phyloP scores from a whole-genome alignment of 2,797 vertebrate genomes.

The Micrastur ruficollis region DNA sequence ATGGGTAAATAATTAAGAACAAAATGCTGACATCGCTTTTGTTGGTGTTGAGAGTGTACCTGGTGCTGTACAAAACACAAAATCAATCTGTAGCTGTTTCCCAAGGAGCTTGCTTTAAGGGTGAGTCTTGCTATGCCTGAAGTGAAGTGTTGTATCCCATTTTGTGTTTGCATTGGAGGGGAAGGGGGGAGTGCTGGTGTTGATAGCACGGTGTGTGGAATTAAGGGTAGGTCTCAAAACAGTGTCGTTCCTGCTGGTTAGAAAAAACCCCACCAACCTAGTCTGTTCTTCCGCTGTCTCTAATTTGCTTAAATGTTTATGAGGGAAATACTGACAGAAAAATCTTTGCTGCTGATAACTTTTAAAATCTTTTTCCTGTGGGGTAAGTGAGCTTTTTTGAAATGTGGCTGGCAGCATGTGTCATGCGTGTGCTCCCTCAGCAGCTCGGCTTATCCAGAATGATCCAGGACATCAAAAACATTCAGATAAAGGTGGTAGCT shows the following conservation, averaged over 20 bases:
- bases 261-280: not conserved
- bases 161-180: not conserved
- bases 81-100: not conserved
- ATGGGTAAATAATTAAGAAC: not conserved
- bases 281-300: not conserved
- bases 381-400: accelerated
- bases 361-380: not conserved
- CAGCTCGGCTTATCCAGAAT: not conserved
- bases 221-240: accelerated
- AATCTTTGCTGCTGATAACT: not conserved
- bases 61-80: not conserved
- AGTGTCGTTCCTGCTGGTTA: accelerated
- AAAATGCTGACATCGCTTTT: not conserved
- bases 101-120: not conserved
- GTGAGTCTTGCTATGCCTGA: not conserved
- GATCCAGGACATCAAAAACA: not conserved
- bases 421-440: not conserved
- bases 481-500: not conserved
- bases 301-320: not conserved
- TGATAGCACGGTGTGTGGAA: accelerated
- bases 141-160: accelerated
- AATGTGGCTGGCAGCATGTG: not conserved
- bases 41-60: not conserved
- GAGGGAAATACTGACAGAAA: not conserved
- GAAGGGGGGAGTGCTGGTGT: not conserved